Conservation (phyloP, 2,888 invertebrate species). For the Alcis repandata region DNA sequence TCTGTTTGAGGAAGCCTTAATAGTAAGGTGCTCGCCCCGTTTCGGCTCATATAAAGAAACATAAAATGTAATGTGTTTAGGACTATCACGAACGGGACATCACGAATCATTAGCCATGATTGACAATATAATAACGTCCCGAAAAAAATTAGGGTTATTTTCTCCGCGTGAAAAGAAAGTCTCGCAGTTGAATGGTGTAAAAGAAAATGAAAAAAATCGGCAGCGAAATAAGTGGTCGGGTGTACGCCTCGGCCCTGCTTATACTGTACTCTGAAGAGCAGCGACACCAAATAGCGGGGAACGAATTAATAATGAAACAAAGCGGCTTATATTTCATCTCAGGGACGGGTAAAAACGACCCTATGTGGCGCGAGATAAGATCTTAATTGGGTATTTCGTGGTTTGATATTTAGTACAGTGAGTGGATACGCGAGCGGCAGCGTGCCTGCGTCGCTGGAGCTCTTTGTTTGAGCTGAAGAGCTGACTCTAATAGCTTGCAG, state of each 20-base stretch:
- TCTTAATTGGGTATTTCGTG: constrained; percentile 75
- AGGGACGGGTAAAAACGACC: constrained; percentile 67
- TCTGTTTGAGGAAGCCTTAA: too few species aligned
- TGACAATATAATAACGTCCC: constrained; percentile 18
- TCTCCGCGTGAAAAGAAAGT: constrained; percentile 40
- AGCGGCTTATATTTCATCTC: constrained; percentile 70
- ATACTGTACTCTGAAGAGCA: constrained; percentile 75
- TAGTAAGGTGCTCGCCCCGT: not conserved
- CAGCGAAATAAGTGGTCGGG: constrained; percentile 65
- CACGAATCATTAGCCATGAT: constrained; percentile 35
- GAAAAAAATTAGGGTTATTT: constrained; percentile 24
- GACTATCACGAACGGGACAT: constrained; percentile 21
- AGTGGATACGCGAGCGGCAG: constrained; percentile 71
- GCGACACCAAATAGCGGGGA: constrained; percentile 83
- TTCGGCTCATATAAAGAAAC: constrained; percentile 13
- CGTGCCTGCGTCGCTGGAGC: constrained; percentile 77
- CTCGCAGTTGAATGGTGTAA: constrained; percentile 33
- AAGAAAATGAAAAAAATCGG: constrained; percentile 54
- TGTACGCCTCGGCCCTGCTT: constrained; percentile 73
- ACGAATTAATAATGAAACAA: constrained; percentile 81
- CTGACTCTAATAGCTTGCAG: constrained; percentile 85
- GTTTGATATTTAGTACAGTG: constrained; percentile 69
- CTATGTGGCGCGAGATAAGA: constrained; percentile 72
- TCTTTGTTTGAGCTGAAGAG: constrained; percentile 85
- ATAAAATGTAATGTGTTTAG: constrained; percentile 32